phyloP scores from a whole-genome alignment of 2,113 vertebrate genomes.

The Daphoenositta chrysoptera region DNA sequence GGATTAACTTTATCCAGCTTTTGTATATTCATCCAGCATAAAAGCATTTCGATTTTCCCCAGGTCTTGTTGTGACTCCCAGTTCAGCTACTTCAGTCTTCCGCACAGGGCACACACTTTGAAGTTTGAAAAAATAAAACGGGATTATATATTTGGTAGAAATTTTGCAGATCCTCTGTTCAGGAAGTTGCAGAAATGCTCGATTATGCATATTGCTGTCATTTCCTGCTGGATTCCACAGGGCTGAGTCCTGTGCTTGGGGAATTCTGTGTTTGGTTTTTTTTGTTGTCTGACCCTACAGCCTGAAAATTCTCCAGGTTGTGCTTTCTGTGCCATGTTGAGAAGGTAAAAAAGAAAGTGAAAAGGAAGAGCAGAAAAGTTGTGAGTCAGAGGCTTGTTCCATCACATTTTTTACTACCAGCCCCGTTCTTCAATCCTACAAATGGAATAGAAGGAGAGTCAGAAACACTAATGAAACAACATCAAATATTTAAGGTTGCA shows the following conservation, averaged over 20 bases:
- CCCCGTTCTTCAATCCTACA: neutral
- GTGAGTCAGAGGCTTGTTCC: neutral
- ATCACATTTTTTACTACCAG: neutral
- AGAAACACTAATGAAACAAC: slow-evolving; percentile 23
- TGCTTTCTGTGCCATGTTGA: neutral
- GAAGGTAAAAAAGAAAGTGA: slow-evolving; percentile 6
- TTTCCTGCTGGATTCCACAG: neutral
- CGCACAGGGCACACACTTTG: neutral
- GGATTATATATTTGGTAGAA: neutral
- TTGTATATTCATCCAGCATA: neutral
- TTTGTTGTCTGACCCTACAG: neutral
- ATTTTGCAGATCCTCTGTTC: neutral
- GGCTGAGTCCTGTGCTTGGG: neutral
- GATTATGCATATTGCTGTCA: neutral
- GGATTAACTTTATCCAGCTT: neutral
- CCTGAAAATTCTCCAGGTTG: neutral
- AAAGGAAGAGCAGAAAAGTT: neutral
- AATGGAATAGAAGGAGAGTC: neutral
- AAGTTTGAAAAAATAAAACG: neutral
- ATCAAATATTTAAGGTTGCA: slow-evolving; percentile 30
- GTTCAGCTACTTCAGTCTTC: neutral
- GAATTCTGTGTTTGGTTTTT: neutral
- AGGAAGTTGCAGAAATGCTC: neutral
- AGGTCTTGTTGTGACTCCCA: neutral
- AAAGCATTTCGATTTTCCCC: neutral